Conservation (phyloP, 2,113 vertebrate species). For the Aramus guarauna region DNA sequence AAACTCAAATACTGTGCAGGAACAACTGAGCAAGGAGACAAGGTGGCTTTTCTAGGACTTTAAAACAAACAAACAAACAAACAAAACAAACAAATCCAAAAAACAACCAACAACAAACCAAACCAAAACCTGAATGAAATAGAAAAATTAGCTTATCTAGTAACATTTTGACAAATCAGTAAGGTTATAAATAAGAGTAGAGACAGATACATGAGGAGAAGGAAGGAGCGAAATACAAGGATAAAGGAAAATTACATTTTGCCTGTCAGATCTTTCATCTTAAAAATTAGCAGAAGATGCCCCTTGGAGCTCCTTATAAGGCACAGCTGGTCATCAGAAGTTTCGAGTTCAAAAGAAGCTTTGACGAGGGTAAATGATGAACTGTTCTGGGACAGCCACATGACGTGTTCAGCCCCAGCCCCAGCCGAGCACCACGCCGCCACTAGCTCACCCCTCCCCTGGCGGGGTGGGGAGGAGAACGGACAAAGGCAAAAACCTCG, state of each 20-base stretch:
- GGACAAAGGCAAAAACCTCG: too few relatives aligned
- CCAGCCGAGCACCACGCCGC: too few relatives aligned
- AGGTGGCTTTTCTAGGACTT: background rate
- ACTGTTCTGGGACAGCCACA: background rate
- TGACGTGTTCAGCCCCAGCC: too few relatives aligned
- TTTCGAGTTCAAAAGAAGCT: background rate
- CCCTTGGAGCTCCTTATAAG: background rate
- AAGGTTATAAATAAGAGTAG: background rate
- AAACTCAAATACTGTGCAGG: background rate
- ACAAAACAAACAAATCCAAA: too few relatives aligned
- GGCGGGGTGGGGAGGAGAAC: too few relatives aligned
- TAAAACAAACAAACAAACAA: too few relatives aligned
- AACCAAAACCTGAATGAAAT: background rate
- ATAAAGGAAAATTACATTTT: background rate
- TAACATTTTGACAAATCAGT: background rate
- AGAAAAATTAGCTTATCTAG: background rate
- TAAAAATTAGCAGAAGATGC: background rate
- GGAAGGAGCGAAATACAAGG: background rate
- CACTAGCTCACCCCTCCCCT: too few relatives aligned
- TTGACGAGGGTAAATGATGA: background rate
- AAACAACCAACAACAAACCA: too few relatives aligned
- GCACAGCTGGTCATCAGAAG: background rate
- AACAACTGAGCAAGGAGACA: background rate
- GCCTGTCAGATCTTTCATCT: background rate
- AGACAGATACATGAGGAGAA: background rate